These are phyloP conservation scores for Melieria picta DNA, from an alignment of 2,888 invertebrate species.

Conservation along the genomic window DNA sequence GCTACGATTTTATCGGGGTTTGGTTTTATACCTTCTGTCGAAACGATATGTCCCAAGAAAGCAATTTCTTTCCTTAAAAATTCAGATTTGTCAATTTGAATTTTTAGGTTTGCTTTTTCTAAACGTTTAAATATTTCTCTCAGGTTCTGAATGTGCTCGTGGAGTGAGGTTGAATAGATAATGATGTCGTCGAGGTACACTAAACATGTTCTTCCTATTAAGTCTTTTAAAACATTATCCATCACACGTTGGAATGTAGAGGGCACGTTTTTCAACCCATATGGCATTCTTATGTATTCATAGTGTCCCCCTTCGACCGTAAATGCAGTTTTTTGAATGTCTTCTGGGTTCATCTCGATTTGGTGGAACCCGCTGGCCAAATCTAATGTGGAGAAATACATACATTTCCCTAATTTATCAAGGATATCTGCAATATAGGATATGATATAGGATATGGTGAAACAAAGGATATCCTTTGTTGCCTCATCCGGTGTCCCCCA, in stretches of 20 bases:
- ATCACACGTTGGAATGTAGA: constrained; percentile 1
- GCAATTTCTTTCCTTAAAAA: constrained; percentile 17
- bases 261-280: background rate
- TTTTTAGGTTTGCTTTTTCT: constrained; percentile 11
- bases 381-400: background rate
- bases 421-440: background rate
- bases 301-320: background rate
- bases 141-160: constrained; percentile 9
- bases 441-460: too few species aligned
- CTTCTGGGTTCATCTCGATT: background rate
- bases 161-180: constrained; percentile 9
- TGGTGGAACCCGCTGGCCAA: constrained; percentile 2
- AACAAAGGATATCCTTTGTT: too few species aligned
- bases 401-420: background rate
- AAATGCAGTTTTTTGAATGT: constrained; percentile 8
- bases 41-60: constrained; percentile 29
- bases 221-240: background rate
- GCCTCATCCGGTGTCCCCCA: too few species aligned
- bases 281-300: background rate
- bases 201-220: background rate
- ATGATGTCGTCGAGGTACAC: constrained; percentile 18
- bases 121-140: constrained; percentile 10
- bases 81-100: constrained; percentile 14
- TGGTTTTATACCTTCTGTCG: constrained; percentile 53
- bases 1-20: constrained; percentile 53